These are phyloP conservation scores for Isoperla grammatica DNA, from an alignment of 2,888 invertebrate species.

Conservation along the genomic window DNA sequence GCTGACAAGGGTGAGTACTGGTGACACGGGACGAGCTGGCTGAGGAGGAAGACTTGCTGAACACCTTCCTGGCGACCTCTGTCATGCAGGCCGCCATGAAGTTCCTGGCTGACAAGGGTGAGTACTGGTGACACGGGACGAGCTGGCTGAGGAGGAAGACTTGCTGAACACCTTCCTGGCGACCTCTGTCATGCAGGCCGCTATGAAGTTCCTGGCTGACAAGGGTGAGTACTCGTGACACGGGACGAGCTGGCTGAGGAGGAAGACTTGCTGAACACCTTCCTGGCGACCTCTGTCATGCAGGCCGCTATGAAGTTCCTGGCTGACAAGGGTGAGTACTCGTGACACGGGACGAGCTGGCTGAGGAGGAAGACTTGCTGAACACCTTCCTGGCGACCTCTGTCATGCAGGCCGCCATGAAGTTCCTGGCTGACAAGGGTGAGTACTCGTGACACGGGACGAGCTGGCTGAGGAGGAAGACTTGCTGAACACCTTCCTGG, in stretches of 20 bases:
- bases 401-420: constrained; percentile 66
- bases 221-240: constrained; percentile 57
- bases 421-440: constrained; percentile 58
- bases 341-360: constrained; percentile 53
- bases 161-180: constrained; percentile 72
- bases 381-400: constrained; percentile 69
- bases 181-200: constrained; percentile 67
- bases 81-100: constrained; percentile 68
- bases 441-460: constrained; percentile 51
- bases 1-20: constrained; percentile 48
- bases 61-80: constrained; percentile 66
- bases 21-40: constrained; percentile 53
- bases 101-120: constrained; percentile 56
- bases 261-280: constrained; percentile 68
- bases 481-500: constrained; percentile 70
- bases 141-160: constrained; percentile 61
- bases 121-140: constrained; percentile 52
- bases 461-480: constrained; percentile 62
- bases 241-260: constrained; percentile 57
- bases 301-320: constrained; percentile 62
- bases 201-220: constrained; percentile 58
- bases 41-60: constrained; percentile 76
- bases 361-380: constrained; percentile 73
- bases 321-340: constrained; percentile 48
- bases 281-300: constrained; percentile 73